Conservation (phyloP, 2,113 vertebrate species). For the Numenius arquata region DNA sequence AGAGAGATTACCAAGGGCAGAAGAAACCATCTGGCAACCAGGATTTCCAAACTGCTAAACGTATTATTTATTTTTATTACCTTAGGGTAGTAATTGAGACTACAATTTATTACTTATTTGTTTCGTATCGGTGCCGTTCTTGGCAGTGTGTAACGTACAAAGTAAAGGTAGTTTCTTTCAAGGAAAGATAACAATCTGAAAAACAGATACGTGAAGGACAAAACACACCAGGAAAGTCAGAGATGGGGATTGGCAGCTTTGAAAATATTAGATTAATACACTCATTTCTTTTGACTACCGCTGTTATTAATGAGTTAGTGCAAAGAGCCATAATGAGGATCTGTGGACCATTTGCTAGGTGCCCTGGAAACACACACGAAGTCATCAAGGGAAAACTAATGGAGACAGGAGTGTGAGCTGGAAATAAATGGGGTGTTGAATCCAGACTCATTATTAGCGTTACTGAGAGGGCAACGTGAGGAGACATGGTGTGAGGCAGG, state of each 20-base stretch:
- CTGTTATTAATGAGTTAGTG: not conserved
- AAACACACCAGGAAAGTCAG: not conserved
- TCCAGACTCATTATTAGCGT: not conserved
- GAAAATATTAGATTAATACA: not conserved
- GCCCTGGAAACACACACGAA: not conserved
- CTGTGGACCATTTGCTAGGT: not conserved
- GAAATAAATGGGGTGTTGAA: not conserved
- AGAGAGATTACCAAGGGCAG: not conserved
- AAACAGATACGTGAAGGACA: not conserved
- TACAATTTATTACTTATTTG: not conserved
- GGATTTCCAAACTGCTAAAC: not conserved
- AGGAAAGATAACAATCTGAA: not conserved
- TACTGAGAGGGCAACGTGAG: not conserved
- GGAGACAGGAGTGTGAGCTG: not conserved
- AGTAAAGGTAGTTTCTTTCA: not conserved
- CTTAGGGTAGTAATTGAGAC: not conserved
- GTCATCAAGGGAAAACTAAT: not conserved
- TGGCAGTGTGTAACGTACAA: not conserved
- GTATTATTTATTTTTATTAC: not conserved
- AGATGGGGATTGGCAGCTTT: not conserved
- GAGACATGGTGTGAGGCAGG: not conserved
- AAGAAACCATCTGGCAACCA: not conserved
- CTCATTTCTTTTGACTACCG: not conserved
- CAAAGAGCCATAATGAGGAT: not conserved
- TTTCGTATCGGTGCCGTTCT: not conserved